These are phyloP conservation scores for Limnephilus rhombicus DNA, from an alignment of 2,888 invertebrate species.

Conservation along the genomic window DNA sequence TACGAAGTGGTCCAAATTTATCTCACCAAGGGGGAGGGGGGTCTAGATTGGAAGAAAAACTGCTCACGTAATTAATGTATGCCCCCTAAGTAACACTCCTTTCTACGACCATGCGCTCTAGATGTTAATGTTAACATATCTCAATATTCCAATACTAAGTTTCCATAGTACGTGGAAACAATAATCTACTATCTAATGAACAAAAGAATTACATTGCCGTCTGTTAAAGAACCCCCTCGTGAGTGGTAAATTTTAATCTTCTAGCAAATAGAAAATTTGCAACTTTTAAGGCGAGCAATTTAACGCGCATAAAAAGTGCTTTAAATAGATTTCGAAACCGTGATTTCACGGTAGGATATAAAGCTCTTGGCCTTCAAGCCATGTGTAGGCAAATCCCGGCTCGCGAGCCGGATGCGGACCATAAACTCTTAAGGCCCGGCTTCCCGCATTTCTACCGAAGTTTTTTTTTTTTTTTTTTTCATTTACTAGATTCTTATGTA, in stretches of 20 bases:
- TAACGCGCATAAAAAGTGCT: not conserved
- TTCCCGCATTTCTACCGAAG: too few relatives aligned
- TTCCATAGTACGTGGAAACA: too few relatives aligned
- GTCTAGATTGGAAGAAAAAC: too few relatives aligned
- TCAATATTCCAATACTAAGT: too few relatives aligned
- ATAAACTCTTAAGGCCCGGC: not conserved
- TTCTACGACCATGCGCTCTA: too few relatives aligned
- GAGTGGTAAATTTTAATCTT: not conserved
- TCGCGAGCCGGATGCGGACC: not conserved
- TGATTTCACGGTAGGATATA: not conserved
- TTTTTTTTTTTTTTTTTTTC: too few relatives aligned
- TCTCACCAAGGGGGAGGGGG: too few relatives aligned
- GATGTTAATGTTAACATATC: too few relatives aligned
- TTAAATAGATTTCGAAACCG: not conserved
- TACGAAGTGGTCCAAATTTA: too few relatives aligned
- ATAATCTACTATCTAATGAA: not conserved
- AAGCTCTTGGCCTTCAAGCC: not conserved
- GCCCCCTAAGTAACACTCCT: too few relatives aligned
- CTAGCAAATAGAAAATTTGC: not conserved
- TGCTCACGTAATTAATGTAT: too few relatives aligned
- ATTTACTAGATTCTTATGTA: too few relatives aligned
- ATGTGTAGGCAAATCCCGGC: not conserved
- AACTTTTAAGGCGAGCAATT: not conserved
- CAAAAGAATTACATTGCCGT: not conserved
- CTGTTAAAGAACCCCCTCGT: not conserved